phyloP scores from a whole-genome alignment of 2,797 vertebrate genomes.

The Luscinia megarhynchos region DNA sequence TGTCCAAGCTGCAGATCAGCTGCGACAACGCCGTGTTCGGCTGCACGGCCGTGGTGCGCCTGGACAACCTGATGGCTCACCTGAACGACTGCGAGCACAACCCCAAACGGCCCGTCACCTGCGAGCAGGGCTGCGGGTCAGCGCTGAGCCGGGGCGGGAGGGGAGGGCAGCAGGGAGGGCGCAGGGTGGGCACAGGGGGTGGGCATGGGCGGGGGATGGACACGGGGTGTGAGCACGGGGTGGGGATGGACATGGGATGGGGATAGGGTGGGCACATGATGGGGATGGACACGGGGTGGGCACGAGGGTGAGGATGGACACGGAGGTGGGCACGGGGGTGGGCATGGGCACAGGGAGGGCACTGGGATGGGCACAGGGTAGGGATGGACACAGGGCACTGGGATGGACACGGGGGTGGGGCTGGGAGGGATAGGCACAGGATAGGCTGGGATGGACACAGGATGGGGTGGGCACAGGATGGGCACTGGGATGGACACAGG shows the following conservation, averaged over 20 bases:
- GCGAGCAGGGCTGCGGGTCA: constrained; percentile 94
- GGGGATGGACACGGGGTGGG: too few relatives aligned
- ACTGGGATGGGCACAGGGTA: too few relatives aligned
- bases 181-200: background rate
- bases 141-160: background rate
- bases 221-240: background rate
- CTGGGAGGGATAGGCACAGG: too few relatives aligned
- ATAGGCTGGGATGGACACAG: too few relatives aligned
- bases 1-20: constrained; percentile 96
- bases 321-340: too few relatives aligned
- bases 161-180: background rate
- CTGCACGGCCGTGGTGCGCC: constrained; percentile 91
- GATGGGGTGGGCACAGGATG: too few relatives aligned
- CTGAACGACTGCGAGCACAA: constrained; percentile 98
- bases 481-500: too few relatives aligned
- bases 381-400: too few relatives aligned
- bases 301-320: too few relatives aligned
- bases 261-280: too few relatives aligned
- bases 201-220: background rate
- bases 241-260: background rate
- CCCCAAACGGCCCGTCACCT: constrained; percentile 95
- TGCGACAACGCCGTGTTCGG: constrained; percentile 96
- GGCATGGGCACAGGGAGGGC: too few relatives aligned
- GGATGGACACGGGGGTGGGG: too few relatives aligned
- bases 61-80: constrained; percentile 96